Base-by-base conservation (phyloP, 1,140 invertebrate genomes). In the Drosophila obscura region DNA sequence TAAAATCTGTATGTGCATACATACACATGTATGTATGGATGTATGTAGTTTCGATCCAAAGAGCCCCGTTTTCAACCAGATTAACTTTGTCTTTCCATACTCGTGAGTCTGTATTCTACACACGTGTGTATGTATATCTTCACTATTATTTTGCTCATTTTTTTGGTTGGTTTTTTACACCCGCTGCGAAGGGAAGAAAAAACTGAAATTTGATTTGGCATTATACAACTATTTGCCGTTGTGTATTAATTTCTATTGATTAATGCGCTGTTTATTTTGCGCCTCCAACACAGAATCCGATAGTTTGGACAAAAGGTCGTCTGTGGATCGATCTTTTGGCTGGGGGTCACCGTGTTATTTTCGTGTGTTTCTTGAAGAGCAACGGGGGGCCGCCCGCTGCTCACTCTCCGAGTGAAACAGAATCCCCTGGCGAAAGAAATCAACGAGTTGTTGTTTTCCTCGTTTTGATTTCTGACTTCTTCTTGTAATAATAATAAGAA, bases 201-300 rank as follows among this genome's bases (percentile, higher is more conserved):
- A 81, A 67, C 43, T 73, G 66, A 78, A 81, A 87, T 85, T 85
- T 87, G 82, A 85, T 87, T 85, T 82, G 82, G 61, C 64, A 81
- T 81, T 82, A 85, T 82, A 87, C 81, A 87, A 85, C 81, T 87
- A 82, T 87, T 85, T 87, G 73, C 64, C 78, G 78, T 67, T 78
- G 62, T 78, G 81, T 85, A 87, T 88, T 82, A 82, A 88, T 87
- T 87, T 87, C 78, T 77, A 88, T 87, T 87, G 82, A 87, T 87
- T 87, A 87, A 87, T 87, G 83, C 71, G 82, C 83, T 88, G 82
- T 87, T 87, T 87, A 87, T 82, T 87, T 85, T 87, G 83, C 82
- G 81, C 77, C 82, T 81, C 48, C 57, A 50, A 51, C 67, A 66
- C 81, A 87, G 73, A 78, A 82, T 62, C 58, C 73, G 73, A 78